These are phyloP conservation scores for Elephas maximus DNA, from an alignment of 2,113 vertebrate genomes.

Conservation along the genomic window DNA sequence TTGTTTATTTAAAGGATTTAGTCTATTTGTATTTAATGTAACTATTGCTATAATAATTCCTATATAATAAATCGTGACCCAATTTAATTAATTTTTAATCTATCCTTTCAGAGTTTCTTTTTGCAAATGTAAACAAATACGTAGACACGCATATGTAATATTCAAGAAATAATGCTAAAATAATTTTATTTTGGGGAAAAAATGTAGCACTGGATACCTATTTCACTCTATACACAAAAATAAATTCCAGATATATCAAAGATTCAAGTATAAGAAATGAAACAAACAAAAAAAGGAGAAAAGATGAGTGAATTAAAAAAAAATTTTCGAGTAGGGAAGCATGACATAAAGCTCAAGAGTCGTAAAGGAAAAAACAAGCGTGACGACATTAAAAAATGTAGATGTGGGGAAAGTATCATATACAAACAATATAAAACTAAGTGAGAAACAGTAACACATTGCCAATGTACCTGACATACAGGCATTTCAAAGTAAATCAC, in stretches of 20 bases:
- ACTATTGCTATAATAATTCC: neutral
- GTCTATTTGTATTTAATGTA: neutral
- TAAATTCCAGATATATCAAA: neutral
- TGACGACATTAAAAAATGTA: neutral
- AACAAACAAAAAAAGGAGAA: neutral
- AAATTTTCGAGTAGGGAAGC: neutral
- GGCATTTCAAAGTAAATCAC: constrained; percentile 14
- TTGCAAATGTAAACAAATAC: neutral
- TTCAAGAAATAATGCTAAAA: neutral
- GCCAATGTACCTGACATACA: neutral
- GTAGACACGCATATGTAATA: neutral
- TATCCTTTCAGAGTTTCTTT: neutral
- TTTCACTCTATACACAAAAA: neutral
- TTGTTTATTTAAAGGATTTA: neutral
- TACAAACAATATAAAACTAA: too few relatives aligned
- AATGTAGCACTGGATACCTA: neutral
- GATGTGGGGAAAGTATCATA: neutral
- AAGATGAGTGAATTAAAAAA: neutral
- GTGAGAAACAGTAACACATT: neutral
- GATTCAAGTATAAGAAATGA: neutral
- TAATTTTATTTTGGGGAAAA: neutral
- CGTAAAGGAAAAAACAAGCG: neutral
- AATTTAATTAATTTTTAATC: neutral
- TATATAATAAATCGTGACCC: neutral
- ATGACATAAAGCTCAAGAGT: neutral